Base-by-base conservation (phyloP, 2,113 vertebrate genomes). In the Triplophysa rosa region DNA sequence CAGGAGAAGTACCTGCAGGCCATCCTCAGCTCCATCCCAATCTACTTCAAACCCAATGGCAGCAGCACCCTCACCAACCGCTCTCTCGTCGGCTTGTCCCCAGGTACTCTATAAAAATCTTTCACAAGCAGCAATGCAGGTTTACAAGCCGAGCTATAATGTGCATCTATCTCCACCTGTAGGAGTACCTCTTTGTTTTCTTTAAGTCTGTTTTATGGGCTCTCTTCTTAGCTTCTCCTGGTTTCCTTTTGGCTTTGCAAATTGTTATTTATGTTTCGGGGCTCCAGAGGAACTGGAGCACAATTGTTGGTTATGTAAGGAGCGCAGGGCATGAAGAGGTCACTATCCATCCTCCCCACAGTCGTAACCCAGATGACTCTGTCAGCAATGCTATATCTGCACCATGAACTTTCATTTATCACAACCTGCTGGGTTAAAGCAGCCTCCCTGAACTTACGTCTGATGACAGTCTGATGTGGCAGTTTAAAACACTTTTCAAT, bases 1-100 rank as follows among this genome's bases (percentile, higher is more conserved):
- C 98, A 99, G 87, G 98, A 99, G 70, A 99, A 99, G 74, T 99
- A 99, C 86, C 93, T 99, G 24, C 97, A 96, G 86, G 96, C 97
- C 77, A 93, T 99, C 85, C 89, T 99, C 70, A 94, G 88, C 87
- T 95, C 96, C 82, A 94, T 98, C 86, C 96, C 96, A 12, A 79
- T 95, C 86, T 93, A 96, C 90, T 95, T 93, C 92, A 98, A 95
- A 88, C 91, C 92, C 84, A 96, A 94, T 68, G 93, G 95, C 84
- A 95, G 83, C 83, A 95, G 90, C 82, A 96, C 94, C 7, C 90
- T 96, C 42, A 93, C 94, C 67, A 93, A 96, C 80, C 95, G 94
- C 84, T 95, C 96, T 62, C 88, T 95, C 67, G 87, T 97, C 67
- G 95, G 95, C 85, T 88, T 98, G 66, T 98, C 97, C 79, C 96